Conservation (phyloP, 2,888 invertebrate species). For the Cataglyphis livida region DNA sequence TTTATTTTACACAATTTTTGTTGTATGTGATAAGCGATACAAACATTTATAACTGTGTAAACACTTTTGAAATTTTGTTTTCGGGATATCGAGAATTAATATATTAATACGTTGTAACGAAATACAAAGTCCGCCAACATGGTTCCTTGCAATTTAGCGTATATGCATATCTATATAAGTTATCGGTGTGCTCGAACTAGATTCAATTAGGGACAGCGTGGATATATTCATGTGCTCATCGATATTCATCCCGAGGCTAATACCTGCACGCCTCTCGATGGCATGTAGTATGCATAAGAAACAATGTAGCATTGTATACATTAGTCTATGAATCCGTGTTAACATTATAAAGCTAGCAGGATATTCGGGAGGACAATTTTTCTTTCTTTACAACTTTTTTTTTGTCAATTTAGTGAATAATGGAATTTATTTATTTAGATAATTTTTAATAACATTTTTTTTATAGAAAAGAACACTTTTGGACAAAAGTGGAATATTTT, state of each 20-base stretch:
- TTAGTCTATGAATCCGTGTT: constrained; percentile 51
- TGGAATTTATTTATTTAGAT: background rate
- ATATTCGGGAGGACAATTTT: constrained; percentile 25
- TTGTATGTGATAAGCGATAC: background rate
- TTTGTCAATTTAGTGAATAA: background rate
- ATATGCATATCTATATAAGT: constrained; percentile 35
- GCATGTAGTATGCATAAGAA: constrained; percentile 57
- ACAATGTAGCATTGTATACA: constrained; percentile 44
- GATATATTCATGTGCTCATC: constrained; percentile 51
- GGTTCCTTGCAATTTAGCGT: constrained; percentile 16
- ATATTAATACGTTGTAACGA: constrained; percentile 8
- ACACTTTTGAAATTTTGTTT: background rate
- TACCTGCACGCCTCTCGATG: constrained; percentile 56
- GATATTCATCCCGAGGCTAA: constrained; percentile 59
- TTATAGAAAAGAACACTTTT: background rate
- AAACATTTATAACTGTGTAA: too few relatives aligned
- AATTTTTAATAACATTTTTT: background rate
- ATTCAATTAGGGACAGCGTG: constrained; percentile 58
- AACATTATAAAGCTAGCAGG: constrained; percentile 48
- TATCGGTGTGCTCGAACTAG: constrained; percentile 39
- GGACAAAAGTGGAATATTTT: background rate
- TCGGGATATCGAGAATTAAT: constrained; percentile 35
- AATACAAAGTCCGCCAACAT: constrained; percentile 8
- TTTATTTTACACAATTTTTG: background rate
- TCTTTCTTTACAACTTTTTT: background rate